Evolutionary conservation across 2,888 invertebrate species (phyloP).

Genomic region (Athetis lepigone): DNA sequence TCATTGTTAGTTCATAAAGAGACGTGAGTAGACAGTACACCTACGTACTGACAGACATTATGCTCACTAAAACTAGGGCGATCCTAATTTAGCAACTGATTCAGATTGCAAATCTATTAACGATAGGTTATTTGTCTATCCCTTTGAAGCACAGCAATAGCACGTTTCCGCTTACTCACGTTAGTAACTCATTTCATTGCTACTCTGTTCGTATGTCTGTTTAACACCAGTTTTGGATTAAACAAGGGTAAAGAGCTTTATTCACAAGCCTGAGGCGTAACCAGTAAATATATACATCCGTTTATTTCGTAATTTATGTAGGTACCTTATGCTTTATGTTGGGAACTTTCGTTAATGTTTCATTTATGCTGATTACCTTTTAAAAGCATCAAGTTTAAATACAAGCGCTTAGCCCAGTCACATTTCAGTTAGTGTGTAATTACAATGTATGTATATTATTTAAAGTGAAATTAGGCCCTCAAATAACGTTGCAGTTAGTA

Average conservation of each 20-base stretch:
- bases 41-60: neutral
- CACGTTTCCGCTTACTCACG: slow-evolving; percentile 33
- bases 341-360: neutral
- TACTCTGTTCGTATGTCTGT: slow-evolving; percentile 15
- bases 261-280: neutral
- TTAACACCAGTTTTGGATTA: slow-evolving; percentile 18
- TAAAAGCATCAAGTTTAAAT: neutral
- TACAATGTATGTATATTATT: too few relatives aligned
- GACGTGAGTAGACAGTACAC: neutral
- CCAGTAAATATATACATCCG: slow-evolving; percentile 5
- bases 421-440: too few relatives aligned
- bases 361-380: neutral
- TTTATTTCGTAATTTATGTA: slow-evolving; percentile 23
- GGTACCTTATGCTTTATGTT: too few relatives aligned
- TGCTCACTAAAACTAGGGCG: slow-evolving; percentile 13
- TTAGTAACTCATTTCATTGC: slow-evolving; percentile 34
- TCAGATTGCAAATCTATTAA: slow-evolving; percentile 41
- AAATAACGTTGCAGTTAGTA: too few relatives aligned
- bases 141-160: slow-evolving; percentile 26
- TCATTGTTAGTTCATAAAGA: neutral
- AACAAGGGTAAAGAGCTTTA: slow-evolving; percentile 23
- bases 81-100: slow-evolving; percentile 25
- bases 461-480: too few relatives aligned
- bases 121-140: slow-evolving; percentile 25
- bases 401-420: too few relatives aligned